Evolutionary conservation across 2,888 invertebrate species (phyloP).

Genomic region (Baronia brevicornis): DNA sequence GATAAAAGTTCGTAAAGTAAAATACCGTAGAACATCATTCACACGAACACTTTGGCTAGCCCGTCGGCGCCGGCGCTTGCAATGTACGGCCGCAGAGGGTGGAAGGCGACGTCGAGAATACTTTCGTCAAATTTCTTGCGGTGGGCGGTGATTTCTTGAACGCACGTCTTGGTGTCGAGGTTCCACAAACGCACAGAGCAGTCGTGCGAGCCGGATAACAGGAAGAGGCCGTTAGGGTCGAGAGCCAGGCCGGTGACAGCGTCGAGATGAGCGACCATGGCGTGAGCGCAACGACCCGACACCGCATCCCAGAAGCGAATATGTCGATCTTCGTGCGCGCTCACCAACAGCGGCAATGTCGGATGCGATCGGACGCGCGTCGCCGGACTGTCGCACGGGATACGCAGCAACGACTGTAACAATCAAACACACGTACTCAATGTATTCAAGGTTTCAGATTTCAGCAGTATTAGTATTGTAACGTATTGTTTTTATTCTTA

Average conservation of each 20-base stretch:
- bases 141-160: constrained; percentile 99
- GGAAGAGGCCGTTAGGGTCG: constrained; percentile 98
- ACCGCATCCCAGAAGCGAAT: constrained; percentile 99
- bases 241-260: constrained; percentile 98
- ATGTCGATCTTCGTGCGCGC: constrained; percentile 98
- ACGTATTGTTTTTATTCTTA: too few species aligned
- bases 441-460: too few species aligned
- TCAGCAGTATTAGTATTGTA: too few species aligned
- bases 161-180: constrained; percentile 98
- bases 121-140: constrained; percentile 99
- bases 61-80: constrained; percentile 99
- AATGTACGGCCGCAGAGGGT: constrained; percentile 98
- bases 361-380: constrained; percentile 96
- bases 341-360: constrained; percentile 94
- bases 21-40: constrained; percentile 36
- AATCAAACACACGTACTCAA: too few species aligned
- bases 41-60: constrained; percentile 98
- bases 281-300: constrained; percentile 94
- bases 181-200: constrained; percentile 99
- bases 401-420: constrained; percentile 74
- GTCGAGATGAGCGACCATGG: constrained; percentile 99
- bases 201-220: constrained; percentile 98
- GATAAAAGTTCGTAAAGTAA: constrained; percentile 23
- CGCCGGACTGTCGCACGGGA: constrained; percentile 78
- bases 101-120: constrained; percentile 99